Evolutionary conservation across 2,797 vertebrate genomes (phyloP), one percentile per base, ranked within the genome.

Genomic region (Pangasius larnaudii): DNA sequence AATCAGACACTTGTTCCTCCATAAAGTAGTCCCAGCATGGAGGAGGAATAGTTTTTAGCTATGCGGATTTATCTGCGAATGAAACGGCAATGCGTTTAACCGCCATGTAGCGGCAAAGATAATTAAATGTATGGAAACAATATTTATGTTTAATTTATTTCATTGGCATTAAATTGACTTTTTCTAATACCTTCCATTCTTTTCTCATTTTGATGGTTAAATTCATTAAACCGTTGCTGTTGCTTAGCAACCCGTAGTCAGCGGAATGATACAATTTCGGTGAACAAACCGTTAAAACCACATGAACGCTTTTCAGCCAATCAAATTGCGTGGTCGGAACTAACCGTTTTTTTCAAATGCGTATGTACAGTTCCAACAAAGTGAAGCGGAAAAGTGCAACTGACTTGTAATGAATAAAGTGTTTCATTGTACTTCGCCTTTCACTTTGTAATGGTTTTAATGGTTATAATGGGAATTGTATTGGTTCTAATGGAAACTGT

Each of bases 71-170:
- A 81, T 2, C 36, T 42, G 5, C 7, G 14, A 39, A 46, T 16
- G 36, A 33, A 24, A 24, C 36, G 19, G 19, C 42, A n/a, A 30
- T 51, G 74, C 46, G 27, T 22, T 56, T 56, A 51, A 42, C 13
- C 22, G 79, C 79, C 79, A 63, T 63, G 58, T 82, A 63, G 36
- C 22, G 58, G 79, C 2, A 24, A 61, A 82, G 24, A 82, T 42
- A 46, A 58, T n/a, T 22, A 56, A 18, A 36, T 10, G 18, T 22
- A 22, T 14, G 24, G 5, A 49, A 49, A n/a, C 49, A 7, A 8
- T 6, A 14, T 27, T 51, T 9, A n/a, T n/a, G n/a, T 51, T 77
- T 77, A 5, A 77, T 77, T 53, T 51, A 18, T 16, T 51, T 77
- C 14, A 16, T 24, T 42, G 0, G 30, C 67, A 39, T 13, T 72